These are phyloP conservation scores for Dinoponera quadriceps DNA, from an alignment of 1,140 invertebrate genomes.

Conservation along the genomic window DNA sequence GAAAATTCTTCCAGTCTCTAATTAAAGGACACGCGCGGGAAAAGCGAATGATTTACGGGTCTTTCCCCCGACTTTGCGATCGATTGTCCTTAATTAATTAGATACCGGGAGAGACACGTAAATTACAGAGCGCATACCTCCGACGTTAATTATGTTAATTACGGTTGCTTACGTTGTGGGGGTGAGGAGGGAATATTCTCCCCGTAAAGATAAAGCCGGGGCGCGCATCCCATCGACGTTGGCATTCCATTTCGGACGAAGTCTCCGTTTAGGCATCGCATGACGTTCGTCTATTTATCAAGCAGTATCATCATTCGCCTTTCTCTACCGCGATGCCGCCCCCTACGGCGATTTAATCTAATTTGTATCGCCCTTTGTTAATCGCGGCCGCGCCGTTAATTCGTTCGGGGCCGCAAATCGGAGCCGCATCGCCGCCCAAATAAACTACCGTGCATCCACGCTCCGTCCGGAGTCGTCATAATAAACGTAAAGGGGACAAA, in stretches of 20 bases:
- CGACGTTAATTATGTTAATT: slow-evolving; percentile 41
- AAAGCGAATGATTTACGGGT: slow-evolving; percentile 29
- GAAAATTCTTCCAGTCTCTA: slow-evolving; percentile 46
- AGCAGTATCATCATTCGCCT: slow-evolving; percentile 84
- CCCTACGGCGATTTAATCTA: slow-evolving; percentile 85
- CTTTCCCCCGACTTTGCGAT: not conserved
- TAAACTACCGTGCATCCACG: slow-evolving; percentile 80
- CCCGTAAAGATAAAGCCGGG: not conserved
- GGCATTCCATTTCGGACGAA: slow-evolving; percentile 71
- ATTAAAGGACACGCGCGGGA: slow-evolving; percentile 40
- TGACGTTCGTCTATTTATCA: slow-evolving; percentile 85
- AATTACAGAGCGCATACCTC: slow-evolving; percentile 21
- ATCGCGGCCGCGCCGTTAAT: slow-evolving; percentile 81
- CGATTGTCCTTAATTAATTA: slow-evolving; percentile 49
- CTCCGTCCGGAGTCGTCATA: slow-evolving; percentile 69
- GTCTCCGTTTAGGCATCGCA: slow-evolving; percentile 82
- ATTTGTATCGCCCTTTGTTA: slow-evolving; percentile 85
- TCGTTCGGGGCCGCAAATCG: slow-evolving; percentile 77
- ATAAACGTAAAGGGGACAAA: slow-evolving; percentile 69
- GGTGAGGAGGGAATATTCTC: slow-evolving; percentile 23
- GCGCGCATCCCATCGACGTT: slow-evolving; percentile 34
- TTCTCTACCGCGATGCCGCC: slow-evolving; percentile 82
- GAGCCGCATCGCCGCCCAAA: slow-evolving; percentile 71
- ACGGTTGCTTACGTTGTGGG: slow-evolving; percentile 7
- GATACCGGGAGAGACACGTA: slow-evolving; percentile 15